Percentiles rank a stretch among this genome's conserved stretches.
These are phyloP conservation scores for Neopipo cinnamomea DNA, from an alignment of 2,113 vertebrate species.

Conservation along the genomic window DNA sequence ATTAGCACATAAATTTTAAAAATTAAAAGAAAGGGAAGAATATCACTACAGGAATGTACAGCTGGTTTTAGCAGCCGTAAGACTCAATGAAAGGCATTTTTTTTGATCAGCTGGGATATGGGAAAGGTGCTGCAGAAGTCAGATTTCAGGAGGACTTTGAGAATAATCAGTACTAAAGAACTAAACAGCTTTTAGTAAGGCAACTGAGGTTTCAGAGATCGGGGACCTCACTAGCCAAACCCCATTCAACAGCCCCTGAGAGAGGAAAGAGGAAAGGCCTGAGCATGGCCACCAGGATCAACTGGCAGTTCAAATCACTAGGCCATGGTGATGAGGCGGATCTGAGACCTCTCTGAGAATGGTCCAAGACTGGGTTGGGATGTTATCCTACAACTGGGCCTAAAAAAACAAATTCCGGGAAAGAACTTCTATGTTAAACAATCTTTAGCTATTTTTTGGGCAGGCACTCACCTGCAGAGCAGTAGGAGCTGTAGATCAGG, in stretches of 20 bases:
- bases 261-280: neutral
- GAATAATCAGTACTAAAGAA: neutral
- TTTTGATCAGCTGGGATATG: rapidly evolving
- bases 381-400: neutral
- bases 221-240: neutral
- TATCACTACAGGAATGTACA: neutral
- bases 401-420: too few relatives aligned
- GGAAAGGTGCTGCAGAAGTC: neutral
- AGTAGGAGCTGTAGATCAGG: neutral
- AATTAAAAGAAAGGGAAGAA: neutral
- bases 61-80: neutral
- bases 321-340: neutral
- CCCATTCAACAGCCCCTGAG: neutral
- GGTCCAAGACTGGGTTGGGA: neutral
- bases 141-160: neutral
- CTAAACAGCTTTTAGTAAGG: neutral
- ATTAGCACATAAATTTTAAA: neutral
- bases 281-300: neutral
- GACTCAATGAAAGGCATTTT: neutral
- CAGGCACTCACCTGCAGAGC: neutral
- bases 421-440: too few relatives aligned
- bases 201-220: neutral
- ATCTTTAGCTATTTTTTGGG: neutral
- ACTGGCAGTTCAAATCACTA: neutral
- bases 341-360: neutral